Conservation (phyloP, 1,140 invertebrate genomes). For the Eurosta solidaginis region DNA sequence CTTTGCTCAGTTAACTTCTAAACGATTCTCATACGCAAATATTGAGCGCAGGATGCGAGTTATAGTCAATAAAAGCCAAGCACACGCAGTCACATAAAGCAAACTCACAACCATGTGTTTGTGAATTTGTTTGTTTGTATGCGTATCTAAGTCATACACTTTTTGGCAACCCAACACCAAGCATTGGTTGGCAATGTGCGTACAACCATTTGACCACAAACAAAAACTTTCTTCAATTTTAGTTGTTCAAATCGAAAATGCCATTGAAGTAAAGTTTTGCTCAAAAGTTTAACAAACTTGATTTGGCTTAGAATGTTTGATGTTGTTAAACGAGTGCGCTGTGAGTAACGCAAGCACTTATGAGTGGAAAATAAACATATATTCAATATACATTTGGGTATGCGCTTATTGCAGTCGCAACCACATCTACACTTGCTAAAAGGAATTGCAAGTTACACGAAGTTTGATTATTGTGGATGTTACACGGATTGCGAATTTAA, state of each 20-base stretch:
- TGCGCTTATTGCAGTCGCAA: too few species aligned
- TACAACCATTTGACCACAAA: constrained; percentile 21
- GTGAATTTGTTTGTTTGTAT: not conserved
- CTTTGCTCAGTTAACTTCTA: not conserved
- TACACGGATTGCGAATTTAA: not conserved
- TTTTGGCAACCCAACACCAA: too few species aligned
- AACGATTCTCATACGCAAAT: not conserved
- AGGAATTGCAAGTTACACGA: not conserved
- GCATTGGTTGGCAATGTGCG: not conserved
- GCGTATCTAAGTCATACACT: not conserved
- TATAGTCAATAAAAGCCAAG: not conserved
- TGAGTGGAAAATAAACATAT: not conserved
- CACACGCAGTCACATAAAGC: not conserved
- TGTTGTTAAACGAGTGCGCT: not conserved
- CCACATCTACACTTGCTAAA: too few species aligned
- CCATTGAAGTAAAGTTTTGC: not conserved
- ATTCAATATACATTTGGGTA: not conserved
- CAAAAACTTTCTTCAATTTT: constrained; percentile 16
- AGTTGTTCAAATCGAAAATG: not conserved
- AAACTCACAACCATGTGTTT: not conserved
- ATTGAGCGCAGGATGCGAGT: constrained; percentile 4
- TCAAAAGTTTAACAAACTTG: not conserved
- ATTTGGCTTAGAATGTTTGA: constrained; percentile 19
- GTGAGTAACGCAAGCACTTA: not conserved
- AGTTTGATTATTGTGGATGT: constrained; percentile 14